Percentiles rank a stretch among this genome's conserved stretches.
These are phyloP conservation scores for Heliothis virescens DNA, from an alignment of 1,140 invertebrate genomes.

Conservation along the genomic window DNA sequence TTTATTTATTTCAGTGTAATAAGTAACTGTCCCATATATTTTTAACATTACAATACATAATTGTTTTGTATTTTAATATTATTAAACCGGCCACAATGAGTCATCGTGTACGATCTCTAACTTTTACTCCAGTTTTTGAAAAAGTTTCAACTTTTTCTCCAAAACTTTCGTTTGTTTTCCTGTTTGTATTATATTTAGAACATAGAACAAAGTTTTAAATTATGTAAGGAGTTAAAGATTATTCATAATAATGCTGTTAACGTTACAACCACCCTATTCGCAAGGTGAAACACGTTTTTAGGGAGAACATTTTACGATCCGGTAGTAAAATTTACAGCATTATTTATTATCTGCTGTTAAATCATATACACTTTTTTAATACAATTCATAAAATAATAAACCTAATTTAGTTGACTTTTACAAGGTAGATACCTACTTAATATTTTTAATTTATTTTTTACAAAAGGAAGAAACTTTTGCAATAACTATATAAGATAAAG, in stretches of 20 bases:
- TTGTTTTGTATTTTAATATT: slow-evolving; percentile 8
- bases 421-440: neutral
- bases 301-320: neutral
- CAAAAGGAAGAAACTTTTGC: neutral
- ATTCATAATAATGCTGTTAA: neutral
- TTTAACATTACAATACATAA: slow-evolving; percentile 7
- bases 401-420: no score
- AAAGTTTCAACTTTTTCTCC: slow-evolving; percentile 25
- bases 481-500: neutral
- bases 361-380: neutral
- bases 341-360: neutral
- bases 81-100: slow-evolving; percentile 47
- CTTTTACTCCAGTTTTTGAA: slow-evolving; percentile 29
- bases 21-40: slow-evolving; percentile 8
- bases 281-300: slow-evolving; percentile 1
- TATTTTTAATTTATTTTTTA: neutral
- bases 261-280: neutral
- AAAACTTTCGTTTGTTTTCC: neutral
- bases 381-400: no score
- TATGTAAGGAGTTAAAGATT: neutral
- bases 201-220: neutral
- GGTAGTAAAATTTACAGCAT: neutral
- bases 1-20: slow-evolving; percentile 46
- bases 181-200: neutral
- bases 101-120: slow-evolving; percentile 47